These are phyloP conservation scores for Archivesica marissinica DNA, from an alignment of 1,140 invertebrate species.

Conservation along the genomic window DNA sequence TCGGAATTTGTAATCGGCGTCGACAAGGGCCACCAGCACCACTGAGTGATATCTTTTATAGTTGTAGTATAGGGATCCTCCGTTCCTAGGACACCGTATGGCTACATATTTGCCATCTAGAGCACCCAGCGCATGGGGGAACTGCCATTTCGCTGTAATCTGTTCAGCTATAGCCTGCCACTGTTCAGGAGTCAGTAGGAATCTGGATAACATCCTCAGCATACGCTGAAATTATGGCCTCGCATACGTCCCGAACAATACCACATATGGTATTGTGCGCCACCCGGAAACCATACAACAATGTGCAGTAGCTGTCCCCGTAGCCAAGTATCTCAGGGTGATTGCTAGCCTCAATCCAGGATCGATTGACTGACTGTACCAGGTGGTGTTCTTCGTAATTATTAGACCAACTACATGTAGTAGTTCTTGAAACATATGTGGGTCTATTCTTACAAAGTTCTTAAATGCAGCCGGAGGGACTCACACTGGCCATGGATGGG, in stretches of 20 bases:
- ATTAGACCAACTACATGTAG: neutral
- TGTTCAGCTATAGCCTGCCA: too few relatives aligned
- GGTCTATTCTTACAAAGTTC: neutral
- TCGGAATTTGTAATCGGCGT: too few relatives aligned
- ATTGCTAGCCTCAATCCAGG: constrained; percentile 47
- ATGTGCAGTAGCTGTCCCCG: neutral
- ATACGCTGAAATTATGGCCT: constrained; percentile 12
- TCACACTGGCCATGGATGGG: constrained; percentile 16
- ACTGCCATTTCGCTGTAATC: too few relatives aligned
- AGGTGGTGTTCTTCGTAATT: neutral
- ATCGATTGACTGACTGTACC: constrained; percentile 5
- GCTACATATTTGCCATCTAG: too few relatives aligned
- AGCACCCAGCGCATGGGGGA: too few relatives aligned
- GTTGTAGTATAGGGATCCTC: too few relatives aligned
- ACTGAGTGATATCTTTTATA: too few relatives aligned
- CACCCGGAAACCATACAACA: neutral
- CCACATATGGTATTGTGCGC: neutral
- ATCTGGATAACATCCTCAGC: constrained; percentile 28
- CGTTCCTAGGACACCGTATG: too few relatives aligned
- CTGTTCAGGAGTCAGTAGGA: too few relatives aligned
- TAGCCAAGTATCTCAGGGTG: neutral
- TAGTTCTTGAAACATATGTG: constrained; percentile 7
- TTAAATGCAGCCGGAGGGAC: neutral
- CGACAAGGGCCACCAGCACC: too few relatives aligned
- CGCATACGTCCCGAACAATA: constrained; percentile 19